Evolutionary conservation across 2,113 vertebrate species (phyloP), one percentile per base, ranked within the genome.

Genomic region (Tretioscincus oriximinensis): DNA sequence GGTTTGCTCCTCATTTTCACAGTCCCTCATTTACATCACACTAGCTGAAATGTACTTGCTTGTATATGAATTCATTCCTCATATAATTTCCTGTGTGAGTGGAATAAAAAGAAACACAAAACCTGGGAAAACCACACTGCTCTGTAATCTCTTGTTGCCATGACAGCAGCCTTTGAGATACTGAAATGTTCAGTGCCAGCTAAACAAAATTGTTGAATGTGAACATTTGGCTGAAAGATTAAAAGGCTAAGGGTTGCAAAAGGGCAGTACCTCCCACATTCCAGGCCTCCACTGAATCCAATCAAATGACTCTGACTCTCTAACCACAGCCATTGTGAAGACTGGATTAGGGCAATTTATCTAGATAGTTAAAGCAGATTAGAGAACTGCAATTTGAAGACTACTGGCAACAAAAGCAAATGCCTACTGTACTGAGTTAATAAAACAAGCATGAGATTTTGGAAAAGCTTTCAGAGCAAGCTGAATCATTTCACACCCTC

Each of bases 181-280:
- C 94, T 92, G 93, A 95, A 96, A 96, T 96, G 96, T 95, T 94
- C 95, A 94, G 91, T 95, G 94, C 95, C 94, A 94, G 94, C 95
- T 96, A 96, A 96, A 96, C 95, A 96, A 96, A 96, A 96, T 95
- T 95, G 95, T 96, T 96, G 94, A 96, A 96, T 96, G 94, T 93
- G 96, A 96, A 96, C 95, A 96, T 96, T 96, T 96, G 95, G 96
- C 95, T 95, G 94, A 91, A 93, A 96, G 95, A 96, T 96, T 96
- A 95, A 96, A 96, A 96, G 94, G 95, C 95, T 95, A 95, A 95
- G 92, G 95, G 94, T 96, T 95, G 94, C 93, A 93, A 95, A 95
- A 95, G 95, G 95, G 92, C 94, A 95, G 95, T 91, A 93, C 94
- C 94, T 96, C 95, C 95, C 95, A 95, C 95, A 96, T 96, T 96